Evolutionary conservation across 2,113 vertebrate genomes (phyloP), one percentile per base, ranked within the genome.

Genomic region (Uria lomvia): DNA sequence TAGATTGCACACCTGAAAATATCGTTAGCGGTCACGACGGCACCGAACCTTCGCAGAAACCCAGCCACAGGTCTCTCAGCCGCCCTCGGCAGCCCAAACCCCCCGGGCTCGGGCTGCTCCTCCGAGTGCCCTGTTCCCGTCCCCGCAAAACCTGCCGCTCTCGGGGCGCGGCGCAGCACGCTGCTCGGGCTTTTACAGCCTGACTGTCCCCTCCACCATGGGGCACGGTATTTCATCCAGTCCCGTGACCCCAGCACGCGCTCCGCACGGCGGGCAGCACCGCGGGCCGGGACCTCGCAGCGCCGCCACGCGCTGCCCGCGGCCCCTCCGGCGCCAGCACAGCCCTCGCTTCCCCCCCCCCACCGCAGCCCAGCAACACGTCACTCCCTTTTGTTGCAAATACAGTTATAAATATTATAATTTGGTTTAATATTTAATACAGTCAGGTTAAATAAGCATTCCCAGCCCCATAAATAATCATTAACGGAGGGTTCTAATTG

Each of bases 361-460:
- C 36, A 15, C 62, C n/a, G 0, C 27, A 14, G 76, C 65, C 67
- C 68, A 1, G 52, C 20, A 27, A 18, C 68, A 16, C 4, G 0
- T 27, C 6, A 0, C 55, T 71, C 72, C 93, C 91, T 90, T 83
- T 22, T 24, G 42, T 83, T 97, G 97, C 97, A 97, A 97, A 95
- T 96, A 96, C 90, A 27, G 75, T 86, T 86, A 72, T 34, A 88
- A 95, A 94, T 88, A 93, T 92, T 94, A 96, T 95, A 95, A 94
- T 94, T 56, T 52, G 47, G 81, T 97, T 98, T 97, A 97, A 98
- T 97, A 98, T 97, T 98, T 98, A 98, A 97, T 96, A 76, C 9
- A 83, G 56, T 29, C 53, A 89, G 97, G 98, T 97, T 97, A 96
- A 97, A 97, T 93, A 94, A 68, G 50, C 96, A 76, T 97, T 92